Base-by-base conservation (phyloP, 2,888 invertebrate genomes). In the Resseliella maxima region DNA sequence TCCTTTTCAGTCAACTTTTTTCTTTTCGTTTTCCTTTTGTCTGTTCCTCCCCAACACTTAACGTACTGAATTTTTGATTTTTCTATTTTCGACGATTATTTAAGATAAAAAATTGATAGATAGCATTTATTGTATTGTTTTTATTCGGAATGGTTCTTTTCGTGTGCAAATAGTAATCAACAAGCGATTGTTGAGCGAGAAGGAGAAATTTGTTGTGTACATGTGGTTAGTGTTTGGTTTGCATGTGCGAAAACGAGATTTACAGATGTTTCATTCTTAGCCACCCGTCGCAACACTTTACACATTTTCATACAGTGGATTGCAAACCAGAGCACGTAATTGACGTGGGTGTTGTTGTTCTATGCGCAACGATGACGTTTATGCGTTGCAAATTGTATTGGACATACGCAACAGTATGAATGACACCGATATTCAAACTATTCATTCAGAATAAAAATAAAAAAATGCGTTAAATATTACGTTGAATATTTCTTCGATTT, bases 211-310 rank as follows among this genome's bases (percentile, higher is more conserved):
- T 50, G 24, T 72, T 72, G 72, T 72, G 31, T 72, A 72, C 31
- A 31, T 72, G 72, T 72, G 72, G 2, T 59, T 59, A 6, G 59
- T n/a, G 24, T 2, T 1, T 59, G n/a, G 59, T 24, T 31, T 72
- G 72, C 72, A 31, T 72, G 72, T 72, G 35, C 72, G 31, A 72
- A 59, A 59, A 72, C 72, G 72, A 72, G 72, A 72, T 72, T 72
- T 35, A 72, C 35, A 72, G 72, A 72, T 72, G 72, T 72, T 27
- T 72, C 72, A 72, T 31, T 31, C 31, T 27, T 31, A 15, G n/a
- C 24, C 72, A 72, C 31, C 31, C 15, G 35, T 72, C 72, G 72
- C 35, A 50, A 50, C 2, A 15, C 18, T 31, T 15, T 31, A 72
- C 72, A 35, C 72, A 72, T 72, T 10, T 24, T 24, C 10, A 15